Evolutionary conservation across 1,140 invertebrate species (phyloP), one percentile per base, ranked within the genome.

Genomic region (Dreissena polymorpha): DNA sequence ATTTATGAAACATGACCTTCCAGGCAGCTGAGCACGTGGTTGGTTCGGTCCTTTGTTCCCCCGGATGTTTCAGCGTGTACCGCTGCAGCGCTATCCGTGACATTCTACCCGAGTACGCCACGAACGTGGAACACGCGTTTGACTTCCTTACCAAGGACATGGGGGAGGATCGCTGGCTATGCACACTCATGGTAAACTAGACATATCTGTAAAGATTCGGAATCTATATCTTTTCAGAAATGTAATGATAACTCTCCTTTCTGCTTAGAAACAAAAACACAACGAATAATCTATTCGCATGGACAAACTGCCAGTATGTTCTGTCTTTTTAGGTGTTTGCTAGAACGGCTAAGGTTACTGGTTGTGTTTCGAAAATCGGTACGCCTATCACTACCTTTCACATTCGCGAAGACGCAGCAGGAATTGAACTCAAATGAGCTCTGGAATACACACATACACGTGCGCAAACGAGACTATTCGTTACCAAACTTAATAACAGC

Each of bases 111-210:
- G 39, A 39, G 91, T 99, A 99, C 90, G 98, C 98, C 0, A 96
- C 97, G 8, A 95, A 95, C 89, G 98, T 98, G 12, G 96, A 97
- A 63, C 97, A 99, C 93, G 97, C 98, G 13, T 94, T 97, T 73
- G 98, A 99, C 94, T 99, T 99, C 90, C 97, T 99, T 10, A 98
- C 99, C 90, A 99, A 99, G 94, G 98, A 99, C 97, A 98, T 99
- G 94, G 98, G 89, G n/a, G 90, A 90, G 73, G 89, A 90, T 71
- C 69, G 89, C 60, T 90, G 89, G 89, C 81, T 90, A 10, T 90
- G 89, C 67, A 90, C 90, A 23, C 81, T 91, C 8, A 79, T 91
- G 88, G 90, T 90, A 78, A 88, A 74, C 49, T 55, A n/a, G 14
- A n/a, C 0, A 67, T 16, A 14, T 12, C 14, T 27, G 0, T 23